phyloP scores from a whole-genome alignment of 2,797 vertebrate genomes.

The Pterois miles region DNA sequence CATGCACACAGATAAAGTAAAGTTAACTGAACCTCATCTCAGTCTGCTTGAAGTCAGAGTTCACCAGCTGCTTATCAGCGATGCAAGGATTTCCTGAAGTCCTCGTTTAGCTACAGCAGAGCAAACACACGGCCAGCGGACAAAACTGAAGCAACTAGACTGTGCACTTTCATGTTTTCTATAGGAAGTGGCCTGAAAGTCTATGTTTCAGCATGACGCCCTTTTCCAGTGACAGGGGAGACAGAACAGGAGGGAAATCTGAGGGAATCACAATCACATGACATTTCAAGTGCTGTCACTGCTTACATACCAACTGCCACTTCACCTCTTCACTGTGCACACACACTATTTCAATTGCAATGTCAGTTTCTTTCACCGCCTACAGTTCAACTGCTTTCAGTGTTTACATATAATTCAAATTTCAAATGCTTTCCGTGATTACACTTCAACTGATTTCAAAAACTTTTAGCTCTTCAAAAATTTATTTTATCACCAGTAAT shows the following conservation, averaged over 20 bases:
- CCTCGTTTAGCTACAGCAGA: background rate
- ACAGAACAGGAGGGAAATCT: too few species aligned
- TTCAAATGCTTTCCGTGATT: background rate
- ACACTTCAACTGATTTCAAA: background rate
- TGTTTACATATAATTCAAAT: background rate
- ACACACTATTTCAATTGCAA: background rate
- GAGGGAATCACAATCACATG: too few species aligned
- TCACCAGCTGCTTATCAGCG: constrained; percentile 25
- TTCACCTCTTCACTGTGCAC: background rate
- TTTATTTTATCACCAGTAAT: too few species aligned
- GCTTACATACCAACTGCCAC: background rate
- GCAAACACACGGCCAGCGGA: background rate
- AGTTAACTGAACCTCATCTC: constrained; percentile 13
- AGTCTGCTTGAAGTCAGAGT: background rate
- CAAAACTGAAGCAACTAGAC: background rate
- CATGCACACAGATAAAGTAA: background rate
- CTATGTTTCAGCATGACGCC: background rate
- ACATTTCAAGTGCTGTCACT: background rate
- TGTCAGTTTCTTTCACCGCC: background rate
- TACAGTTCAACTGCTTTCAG: background rate
- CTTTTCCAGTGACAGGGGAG: too few species aligned
- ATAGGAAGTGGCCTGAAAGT: background rate
- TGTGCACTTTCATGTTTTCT: background rate
- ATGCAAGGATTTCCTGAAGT: constrained; percentile 17
- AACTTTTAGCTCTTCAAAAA: background rate